A percentile compares a stretch with the other conserved stretches of the same genome.
phyloP scores from a whole-genome alignment of 2,888 invertebrate species.

The Trachelus iudaicus region DNA sequence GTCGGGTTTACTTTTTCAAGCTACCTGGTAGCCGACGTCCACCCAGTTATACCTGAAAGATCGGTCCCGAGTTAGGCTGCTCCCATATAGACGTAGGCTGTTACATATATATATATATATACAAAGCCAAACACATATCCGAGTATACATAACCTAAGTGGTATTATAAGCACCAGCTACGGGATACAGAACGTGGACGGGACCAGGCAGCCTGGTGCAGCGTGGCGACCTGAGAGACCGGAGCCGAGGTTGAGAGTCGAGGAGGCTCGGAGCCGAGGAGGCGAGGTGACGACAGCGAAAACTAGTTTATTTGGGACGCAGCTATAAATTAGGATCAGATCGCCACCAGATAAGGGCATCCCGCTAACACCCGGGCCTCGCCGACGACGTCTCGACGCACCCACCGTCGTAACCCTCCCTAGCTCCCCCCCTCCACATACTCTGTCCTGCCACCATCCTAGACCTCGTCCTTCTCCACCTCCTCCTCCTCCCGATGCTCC shows the following conservation, averaged over 20 bases:
- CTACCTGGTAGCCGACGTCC: constrained; percentile 37
- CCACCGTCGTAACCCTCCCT: constrained; percentile 1
- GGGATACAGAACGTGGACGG: constrained; percentile 11
- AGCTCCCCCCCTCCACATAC: constrained; percentile 9
- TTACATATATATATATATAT: background rate
- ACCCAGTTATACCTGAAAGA: background rate
- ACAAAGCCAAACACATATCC: background rate
- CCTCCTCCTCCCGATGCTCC: constrained; percentile 14
- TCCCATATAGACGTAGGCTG: background rate
- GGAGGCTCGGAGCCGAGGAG: constrained; percentile 3
- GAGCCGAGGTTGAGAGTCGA: constrained; percentile 9
- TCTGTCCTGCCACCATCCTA: constrained; percentile 19
- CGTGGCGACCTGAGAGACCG: background rate
- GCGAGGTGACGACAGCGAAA: constrained; percentile 65
- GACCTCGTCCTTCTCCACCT: constrained; percentile 13
- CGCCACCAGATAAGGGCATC: constrained; percentile 64
- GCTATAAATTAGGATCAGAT: constrained; percentile 67
- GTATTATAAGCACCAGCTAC: constrained; percentile 39
- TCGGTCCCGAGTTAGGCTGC: background rate
- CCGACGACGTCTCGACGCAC: constrained; percentile 50
- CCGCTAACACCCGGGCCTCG: constrained; percentile 63
- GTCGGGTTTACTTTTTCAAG: constrained; percentile 44
- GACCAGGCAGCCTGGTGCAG: background rate
- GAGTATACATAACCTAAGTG: constrained; percentile 23
- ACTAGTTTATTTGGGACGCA: constrained; percentile 66